Conservation (phyloP, 1,140 invertebrate genomes). For the Cheumatopsyche charites region DNA sequence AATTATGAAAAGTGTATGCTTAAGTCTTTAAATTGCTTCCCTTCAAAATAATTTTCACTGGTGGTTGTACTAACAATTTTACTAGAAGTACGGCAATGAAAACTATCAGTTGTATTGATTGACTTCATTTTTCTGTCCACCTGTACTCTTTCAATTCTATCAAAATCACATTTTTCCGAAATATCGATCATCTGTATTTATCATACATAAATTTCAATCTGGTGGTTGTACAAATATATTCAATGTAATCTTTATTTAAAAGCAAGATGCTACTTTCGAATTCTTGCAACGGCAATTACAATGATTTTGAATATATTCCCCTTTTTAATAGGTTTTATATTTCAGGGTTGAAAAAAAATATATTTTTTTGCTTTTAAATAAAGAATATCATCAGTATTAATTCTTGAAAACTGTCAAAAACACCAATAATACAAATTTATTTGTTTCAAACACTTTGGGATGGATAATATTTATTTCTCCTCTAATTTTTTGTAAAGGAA, state of each 20-base stretch:
- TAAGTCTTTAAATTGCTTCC: constrained; percentile 1
- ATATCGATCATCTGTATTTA: neutral
- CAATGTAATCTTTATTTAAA: constrained; percentile 44
- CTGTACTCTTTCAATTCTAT: neutral
- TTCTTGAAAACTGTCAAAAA: no score
- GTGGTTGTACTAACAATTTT: constrained; percentile 25
- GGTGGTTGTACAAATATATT: constrained; percentile 16
- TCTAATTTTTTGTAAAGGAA: no score
- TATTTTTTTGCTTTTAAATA: constrained; percentile 29
- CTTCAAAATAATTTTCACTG: constrained; percentile 6
- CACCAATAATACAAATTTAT: no score
- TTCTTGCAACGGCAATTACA: neutral
- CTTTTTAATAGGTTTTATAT: neutral
- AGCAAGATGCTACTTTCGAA: neutral
- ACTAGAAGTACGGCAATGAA: neutral
- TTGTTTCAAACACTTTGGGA: no score
- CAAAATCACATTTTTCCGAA: neutral
- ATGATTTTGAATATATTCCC: neutral
- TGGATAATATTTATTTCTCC: no score
- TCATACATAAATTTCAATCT: neutral
- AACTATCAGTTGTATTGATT: no score
- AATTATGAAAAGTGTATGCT: constrained; percentile 8
- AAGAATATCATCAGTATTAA: constrained; percentile 11
- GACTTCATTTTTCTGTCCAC: neutral
- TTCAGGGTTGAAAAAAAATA: constrained; percentile 10